Percentiles rank a stretch among this genome's conserved stretches.
These are phyloP conservation scores for Volucella bombylans DNA, from an alignment of 2,888 invertebrate genomes.

Conservation along the genomic window DNA sequence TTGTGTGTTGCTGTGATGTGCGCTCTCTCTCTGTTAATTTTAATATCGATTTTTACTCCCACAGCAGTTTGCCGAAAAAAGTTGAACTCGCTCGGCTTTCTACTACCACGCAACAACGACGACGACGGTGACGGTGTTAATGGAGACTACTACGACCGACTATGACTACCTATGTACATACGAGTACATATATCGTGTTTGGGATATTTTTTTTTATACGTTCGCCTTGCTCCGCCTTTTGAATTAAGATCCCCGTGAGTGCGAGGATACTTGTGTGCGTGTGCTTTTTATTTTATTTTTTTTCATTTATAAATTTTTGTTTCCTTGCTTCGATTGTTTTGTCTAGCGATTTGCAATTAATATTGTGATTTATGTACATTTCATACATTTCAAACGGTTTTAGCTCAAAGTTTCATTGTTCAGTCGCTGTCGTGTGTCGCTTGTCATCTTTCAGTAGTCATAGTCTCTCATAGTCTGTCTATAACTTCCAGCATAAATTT, in stretches of 20 bases:
- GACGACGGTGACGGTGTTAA: conserved; percentile 11
- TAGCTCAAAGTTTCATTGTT: conserved; percentile 55
- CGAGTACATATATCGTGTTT: conserved; percentile 57
- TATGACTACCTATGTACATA: background rate
- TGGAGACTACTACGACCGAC: conserved; percentile 26
- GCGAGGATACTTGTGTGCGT: conserved; percentile 29
- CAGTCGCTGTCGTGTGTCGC: conserved; percentile 40
- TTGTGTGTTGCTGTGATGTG: conserved; percentile 1
- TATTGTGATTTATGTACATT: conserved; percentile 73
- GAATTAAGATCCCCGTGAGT: conserved; percentile 52
- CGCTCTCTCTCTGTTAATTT: conserved; percentile 65
- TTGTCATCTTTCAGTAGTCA: conserved; percentile 16
- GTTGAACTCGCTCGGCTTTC: conserved; percentile 57
- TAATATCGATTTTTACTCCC: conserved; percentile 72
- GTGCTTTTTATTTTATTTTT: conserved; percentile 39
- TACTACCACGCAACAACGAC: conserved; percentile 48
- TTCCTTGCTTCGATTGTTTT: conserved; percentile 35
- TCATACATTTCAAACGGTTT: conserved; percentile 46
- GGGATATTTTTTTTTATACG: conserved; percentile 42
- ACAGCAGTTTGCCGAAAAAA: conserved; percentile 58
- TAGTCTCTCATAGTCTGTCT: background rate
- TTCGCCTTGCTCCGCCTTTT: conserved; percentile 67
- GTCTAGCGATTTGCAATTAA: conserved; percentile 70
- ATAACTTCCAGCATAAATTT: conserved; percentile 17
- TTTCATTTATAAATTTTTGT: background rate